Evolutionary conservation across 2,797 vertebrate genomes (phyloP).

Genomic region (Coracias cyanogaster): DNA sequence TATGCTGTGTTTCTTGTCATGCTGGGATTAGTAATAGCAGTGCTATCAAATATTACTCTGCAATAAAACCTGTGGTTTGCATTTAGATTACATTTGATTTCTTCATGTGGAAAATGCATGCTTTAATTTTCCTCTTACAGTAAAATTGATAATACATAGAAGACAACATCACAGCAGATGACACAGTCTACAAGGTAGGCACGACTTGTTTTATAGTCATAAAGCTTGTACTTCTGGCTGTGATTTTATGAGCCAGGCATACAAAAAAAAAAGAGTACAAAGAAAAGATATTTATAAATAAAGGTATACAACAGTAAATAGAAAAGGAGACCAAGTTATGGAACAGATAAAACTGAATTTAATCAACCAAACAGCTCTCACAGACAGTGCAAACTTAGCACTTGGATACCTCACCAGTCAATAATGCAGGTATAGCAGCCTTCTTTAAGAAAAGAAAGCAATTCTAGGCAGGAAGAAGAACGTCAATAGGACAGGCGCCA

Average conservation of each 20-base stretch:
- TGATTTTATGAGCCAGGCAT: constrained; percentile 58
- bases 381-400: constrained; percentile 60
- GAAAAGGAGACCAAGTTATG: constrained; percentile 33
- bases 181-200: constrained; percentile 54
- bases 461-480: constrained; percentile 30
- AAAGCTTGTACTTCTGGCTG: constrained; percentile 39
- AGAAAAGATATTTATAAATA: constrained; percentile 39
- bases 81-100: constrained; percentile 77
- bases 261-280: constrained; percentile 26
- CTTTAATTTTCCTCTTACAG: constrained; percentile 74
- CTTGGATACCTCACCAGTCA: constrained; percentile 46
- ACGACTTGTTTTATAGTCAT: constrained; percentile 65
- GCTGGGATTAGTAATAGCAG: constrained; percentile 70
- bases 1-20: constrained; percentile 63
- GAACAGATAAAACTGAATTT: constrained; percentile 54
- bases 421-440: not conserved
- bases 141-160: constrained; percentile 73
- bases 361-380: constrained; percentile 60
- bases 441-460: constrained; percentile 63
- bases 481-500: not conserved
- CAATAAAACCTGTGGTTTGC: constrained; percentile 71
- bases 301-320: constrained; percentile 36
- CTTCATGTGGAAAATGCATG: constrained; percentile 69
- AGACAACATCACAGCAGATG: constrained; percentile 61
- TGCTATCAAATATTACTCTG: constrained; percentile 56